Base-by-base conservation (phyloP, 2,888 invertebrate genomes). In the Acronicta leporina region DNA sequence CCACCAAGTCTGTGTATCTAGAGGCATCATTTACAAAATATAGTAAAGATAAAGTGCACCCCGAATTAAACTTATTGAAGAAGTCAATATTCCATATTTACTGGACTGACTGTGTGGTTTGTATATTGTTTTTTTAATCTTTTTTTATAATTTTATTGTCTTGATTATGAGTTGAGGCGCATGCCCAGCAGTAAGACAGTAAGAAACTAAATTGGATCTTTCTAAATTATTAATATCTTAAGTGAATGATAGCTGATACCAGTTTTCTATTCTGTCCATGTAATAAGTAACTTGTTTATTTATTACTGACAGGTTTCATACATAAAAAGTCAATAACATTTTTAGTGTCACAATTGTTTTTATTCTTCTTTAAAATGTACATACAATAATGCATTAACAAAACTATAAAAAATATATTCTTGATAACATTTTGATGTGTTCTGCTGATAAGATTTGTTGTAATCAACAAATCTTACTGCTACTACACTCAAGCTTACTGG, bases 91-190 rank as follows among this genome's bases (percentile, higher is more conserved):
- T 99, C 85, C 98, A 99, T 88, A 97, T 98, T 62, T 99, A 97
- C 90, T 98, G 99, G 97, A 98, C 98, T 20, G 99, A 99, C 87
- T 99, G 99, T 95, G 96, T 96, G 87, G 99, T 99, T 95, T 95
- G 96, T 94, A 73, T 51, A 15, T 11, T 25, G 6, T 13, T 25
- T 20, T 11, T 43, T 11, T 42, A 7, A 41, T 14, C 5, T 30
- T 30, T 9, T 9, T 30, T 2, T 30, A 9, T 30, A 30, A 9
- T 30, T 0, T 9, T 0, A 30, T 30, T 20, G 20, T 20, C 27
- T 27, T 27, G 6, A 27, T 27, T 27, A 5, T 7, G 5, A 27
- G 1, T 27, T 27, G 30, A 30, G 30, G 9, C 1, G 2, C 9
- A 30, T 8, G 30, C 30, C 30, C 9, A 30, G 30, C 30, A 30